Conservation (phyloP, 2,888 invertebrate genomes). For the Mystacides longicornis region DNA sequence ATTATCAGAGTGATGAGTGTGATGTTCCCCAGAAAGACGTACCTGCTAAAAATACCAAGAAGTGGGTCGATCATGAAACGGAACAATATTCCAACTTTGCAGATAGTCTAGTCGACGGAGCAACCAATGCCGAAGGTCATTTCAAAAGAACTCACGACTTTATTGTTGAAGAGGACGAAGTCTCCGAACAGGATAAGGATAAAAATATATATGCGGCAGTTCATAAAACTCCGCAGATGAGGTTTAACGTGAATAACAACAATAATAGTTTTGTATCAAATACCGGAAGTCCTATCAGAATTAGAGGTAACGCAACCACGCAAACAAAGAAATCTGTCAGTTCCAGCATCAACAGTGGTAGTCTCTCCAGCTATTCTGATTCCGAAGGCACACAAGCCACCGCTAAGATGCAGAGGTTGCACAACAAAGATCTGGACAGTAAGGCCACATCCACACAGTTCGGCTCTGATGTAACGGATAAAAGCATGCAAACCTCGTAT, state of each 20-base stretch:
- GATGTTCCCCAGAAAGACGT: constrained; percentile 27
- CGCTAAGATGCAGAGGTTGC: constrained; percentile 40
- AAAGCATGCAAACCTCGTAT: constrained; percentile 68
- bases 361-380: constrained; percentile 49
- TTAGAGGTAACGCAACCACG: constrained; percentile 25
- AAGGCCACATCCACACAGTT: constrained; percentile 48
- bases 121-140: constrained; percentile 33
- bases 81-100: constrained; percentile 29
- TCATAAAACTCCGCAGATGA: constrained; percentile 41
- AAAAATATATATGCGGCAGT: constrained; percentile 44
- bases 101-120: constrained; percentile 43
- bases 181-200: constrained; percentile 41
- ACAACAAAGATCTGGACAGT: constrained; percentile 40
- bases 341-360: constrained; percentile 47
- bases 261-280: constrained; percentile 45
- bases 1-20: constrained; percentile 32
- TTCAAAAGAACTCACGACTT: constrained; percentile 38
- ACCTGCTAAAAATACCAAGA: constrained; percentile 29
- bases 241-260: constrained; percentile 44
- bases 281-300: constrained; percentile 32
- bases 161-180: constrained; percentile 48
- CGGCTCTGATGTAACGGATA: constrained; percentile 51
- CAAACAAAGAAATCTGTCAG: constrained; percentile 40
- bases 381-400: constrained; percentile 49
- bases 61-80: constrained; percentile 22